Evolutionary conservation across 37 sponge, comb jelly and placozoan species (phyloP), one percentile per base, ranked within the genome.

Genomic region (Halichondria panicea): DNA sequence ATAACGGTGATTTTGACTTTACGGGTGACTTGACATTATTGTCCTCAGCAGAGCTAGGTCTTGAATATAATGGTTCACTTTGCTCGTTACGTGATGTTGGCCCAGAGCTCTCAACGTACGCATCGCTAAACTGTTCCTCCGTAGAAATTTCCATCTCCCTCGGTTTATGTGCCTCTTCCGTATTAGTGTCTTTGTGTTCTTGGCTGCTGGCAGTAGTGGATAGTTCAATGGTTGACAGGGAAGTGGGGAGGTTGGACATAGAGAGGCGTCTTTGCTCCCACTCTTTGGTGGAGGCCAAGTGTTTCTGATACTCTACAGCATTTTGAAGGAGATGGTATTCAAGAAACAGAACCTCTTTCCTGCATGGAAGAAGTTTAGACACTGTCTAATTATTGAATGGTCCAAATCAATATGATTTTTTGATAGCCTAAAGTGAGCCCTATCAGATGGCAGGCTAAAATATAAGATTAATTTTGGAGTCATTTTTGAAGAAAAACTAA

Each of bases 271-370:
- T 55, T 36, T 25, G 0, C 55, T 66, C 62, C 59, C 67, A 81
- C 56, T 82, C 78, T n/a, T 63, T 19, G 25, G 83, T 76, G 19
- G n/a, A 33, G 24, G 64, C 66, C n/a, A 38, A 34, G 42, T 66
- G 68, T 56, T 73, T 82, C 79, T 78, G 72, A 15, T 37, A 52
- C 55, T 88, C 84, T 53, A 82, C n/a, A 0, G 72, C 69, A 40
- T 82, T 88, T 31, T 77, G 89, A 0, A 76, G 67, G 40, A 88
- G 12, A 0, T 43, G 39, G 55, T 62, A 75, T 46, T 77, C 72
- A 0, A 81, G 21, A 55, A n/a, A 11, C 3, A 81, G n/a, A 70
- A 81, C 22, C 77, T 76, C 82, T 39, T 81, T 63, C 41, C 87
- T 72, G 33, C 24, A 66, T 31, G 43, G 35, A 43, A 48, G 45